These are phyloP conservation scores for Eretmochelys imbricata DNA, from an alignment of 2,113 vertebrate species.

Conservation along the genomic window DNA sequence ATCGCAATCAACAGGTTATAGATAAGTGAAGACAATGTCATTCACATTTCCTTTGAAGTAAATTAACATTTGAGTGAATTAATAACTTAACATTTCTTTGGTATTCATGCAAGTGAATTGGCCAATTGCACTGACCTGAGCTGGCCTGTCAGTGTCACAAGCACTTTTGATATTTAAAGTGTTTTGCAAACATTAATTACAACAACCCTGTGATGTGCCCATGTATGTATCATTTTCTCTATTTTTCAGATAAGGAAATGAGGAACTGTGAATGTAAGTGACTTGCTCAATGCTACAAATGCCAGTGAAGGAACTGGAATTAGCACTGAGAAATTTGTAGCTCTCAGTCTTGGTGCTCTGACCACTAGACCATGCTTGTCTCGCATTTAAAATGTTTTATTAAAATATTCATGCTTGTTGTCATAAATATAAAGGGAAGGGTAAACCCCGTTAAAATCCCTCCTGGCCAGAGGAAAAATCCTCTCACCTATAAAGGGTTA, in stretches of 20 bases:
- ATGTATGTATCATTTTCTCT: fast-evolving
- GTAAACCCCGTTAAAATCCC: too few relatives aligned
- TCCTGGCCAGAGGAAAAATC: too few relatives aligned
- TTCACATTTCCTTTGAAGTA: too few relatives aligned
- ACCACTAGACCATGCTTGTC: neutral
- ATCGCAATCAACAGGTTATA: too few relatives aligned
- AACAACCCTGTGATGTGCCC: neutral
- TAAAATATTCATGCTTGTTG: fast-evolving
- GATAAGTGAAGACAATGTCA: too few relatives aligned
- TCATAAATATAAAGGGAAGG: too few relatives aligned
- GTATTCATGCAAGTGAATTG: too few relatives aligned
- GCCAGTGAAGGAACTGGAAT: neutral
- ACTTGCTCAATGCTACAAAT: neutral
- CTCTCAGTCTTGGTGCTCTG: neutral
- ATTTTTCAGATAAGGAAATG: neutral
- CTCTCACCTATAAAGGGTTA: too few relatives aligned
- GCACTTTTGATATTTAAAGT: neutral
- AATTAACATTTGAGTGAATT: too few relatives aligned
- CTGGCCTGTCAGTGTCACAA: neutral
- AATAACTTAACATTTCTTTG: too few relatives aligned
- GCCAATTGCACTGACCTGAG: too few relatives aligned
- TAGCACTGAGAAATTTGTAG: fast-evolving
- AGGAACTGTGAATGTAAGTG: neutral
- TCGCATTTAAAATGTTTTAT: neutral
- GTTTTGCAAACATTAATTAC: neutral